Percentiles rank a stretch among this genome's conserved stretches.
These are phyloP conservation scores for Cyclophora punctaria DNA, from an alignment of 2,888 invertebrate species.

Conservation along the genomic window DNA sequence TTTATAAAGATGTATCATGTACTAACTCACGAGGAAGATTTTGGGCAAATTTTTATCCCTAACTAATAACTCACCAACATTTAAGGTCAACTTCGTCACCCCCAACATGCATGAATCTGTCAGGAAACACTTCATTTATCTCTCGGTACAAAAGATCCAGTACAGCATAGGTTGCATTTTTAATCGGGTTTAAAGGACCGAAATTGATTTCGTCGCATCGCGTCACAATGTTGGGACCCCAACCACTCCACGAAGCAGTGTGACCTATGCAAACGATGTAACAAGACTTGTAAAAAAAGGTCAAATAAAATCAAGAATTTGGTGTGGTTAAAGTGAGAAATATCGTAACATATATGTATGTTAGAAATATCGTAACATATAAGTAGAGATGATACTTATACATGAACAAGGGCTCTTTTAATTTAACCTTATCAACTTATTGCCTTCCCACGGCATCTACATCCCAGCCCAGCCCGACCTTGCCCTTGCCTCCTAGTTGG, in stretches of 20 bases:
- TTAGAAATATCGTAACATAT: not conserved
- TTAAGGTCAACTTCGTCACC: conserved; percentile 90
- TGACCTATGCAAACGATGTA: conserved; percentile 58
- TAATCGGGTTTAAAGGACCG: conserved; percentile 87
- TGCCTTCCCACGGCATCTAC: too few species aligned
- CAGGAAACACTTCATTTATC: conserved; percentile 81
- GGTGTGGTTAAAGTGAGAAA: not conserved
- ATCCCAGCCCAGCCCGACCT: too few species aligned
- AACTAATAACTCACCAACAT: conserved; percentile 79
- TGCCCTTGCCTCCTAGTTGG: too few species aligned
- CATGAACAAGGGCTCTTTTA: too few species aligned
- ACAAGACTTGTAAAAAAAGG: too few species aligned
- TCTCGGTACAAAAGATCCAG: conserved; percentile 79
- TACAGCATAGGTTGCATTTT: conserved; percentile 77
- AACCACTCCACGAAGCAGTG: conserved; percentile 88
- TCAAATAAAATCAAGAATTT: too few species aligned
- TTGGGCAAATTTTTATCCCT: not conserved
- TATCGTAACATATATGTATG: not conserved
- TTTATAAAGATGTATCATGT: too few species aligned
- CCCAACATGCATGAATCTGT: conserved; percentile 89
- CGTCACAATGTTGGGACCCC: conserved; percentile 82
- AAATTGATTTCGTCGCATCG: conserved; percentile 77
- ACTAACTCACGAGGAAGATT: too few species aligned
- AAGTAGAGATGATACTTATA: too few species aligned
- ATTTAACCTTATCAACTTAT: too few species aligned